Evolutionary conservation across 2,113 vertebrate genomes (phyloP), one percentile per base, ranked within the genome.

Genomic region (Propithecus coquereli): DNA sequence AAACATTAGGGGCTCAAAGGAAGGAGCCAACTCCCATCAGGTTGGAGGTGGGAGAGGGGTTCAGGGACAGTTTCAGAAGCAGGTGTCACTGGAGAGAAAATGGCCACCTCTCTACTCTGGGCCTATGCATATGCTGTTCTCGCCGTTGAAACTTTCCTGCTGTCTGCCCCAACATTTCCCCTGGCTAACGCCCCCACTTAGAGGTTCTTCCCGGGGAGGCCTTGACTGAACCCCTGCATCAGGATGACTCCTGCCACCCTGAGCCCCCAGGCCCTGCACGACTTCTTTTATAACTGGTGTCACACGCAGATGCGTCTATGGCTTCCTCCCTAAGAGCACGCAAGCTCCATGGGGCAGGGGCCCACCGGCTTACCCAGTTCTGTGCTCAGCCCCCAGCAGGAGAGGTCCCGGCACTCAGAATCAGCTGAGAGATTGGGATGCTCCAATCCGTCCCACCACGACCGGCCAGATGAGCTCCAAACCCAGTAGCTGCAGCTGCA

Each of bases 191-290:
- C 70, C 43, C 86, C 70, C 54, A 10, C 34, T 17, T 37, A 25
- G 45, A 66, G 30, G 23, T 71, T 84, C 30, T 59, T 30, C 45
- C 17, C 68, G 57, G 4, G 17, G 52, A 63, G 12, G 9, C 37
- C 37, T 82, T 76, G 50, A 76, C 8, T 27, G 45, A 45, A 32
- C 1, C 4, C 45, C 66, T 80, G 30, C 8, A 50, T 57, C 57
- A 86, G 43, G 61, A 47, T 13, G 20, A n/a, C 12, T 27, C 27
- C 22, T 8, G 37, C 20, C 25, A 47, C 40, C 27, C 1, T 25
- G n/a, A 37, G 7, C 10, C 12, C 34, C 50, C 0, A 0, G 57
- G 1, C 0, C 43, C 59, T 27, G 17, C 25, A 52, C 30, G 34
- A 8, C 34, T 74, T 43, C 61, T 68, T 43, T 14, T 70, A 50